These are phyloP conservation scores for Anoplolepis gracilipes DNA, from an alignment of 1,140 invertebrate species.

Conservation along the genomic window DNA sequence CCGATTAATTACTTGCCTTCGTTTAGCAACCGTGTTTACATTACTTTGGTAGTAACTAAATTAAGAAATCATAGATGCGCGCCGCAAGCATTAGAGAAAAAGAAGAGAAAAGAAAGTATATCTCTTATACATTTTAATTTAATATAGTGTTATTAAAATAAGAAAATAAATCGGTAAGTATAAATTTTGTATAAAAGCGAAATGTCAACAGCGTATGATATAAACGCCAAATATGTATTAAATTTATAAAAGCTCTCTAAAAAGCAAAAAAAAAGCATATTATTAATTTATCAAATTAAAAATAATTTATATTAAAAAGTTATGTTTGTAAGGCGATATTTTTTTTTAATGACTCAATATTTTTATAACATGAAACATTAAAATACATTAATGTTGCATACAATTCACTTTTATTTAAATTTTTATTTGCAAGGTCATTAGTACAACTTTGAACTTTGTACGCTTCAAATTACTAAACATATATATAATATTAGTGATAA, in stretches of 20 bases:
- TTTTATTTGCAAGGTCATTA: neutral
- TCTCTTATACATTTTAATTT: constrained; percentile 26
- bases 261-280: no score
- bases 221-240: neutral
- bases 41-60: constrained; percentile 46
- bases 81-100: constrained; percentile 18
- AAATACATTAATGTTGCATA: neutral
- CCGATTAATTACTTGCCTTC: constrained; percentile 44
- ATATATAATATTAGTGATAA: no score
- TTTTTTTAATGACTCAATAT: no score
- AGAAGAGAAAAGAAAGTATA: neutral
- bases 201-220: neutral
- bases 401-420: neutral
- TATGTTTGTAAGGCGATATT: no score
- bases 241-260: no score
- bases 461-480: neutral
- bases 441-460: neutral
- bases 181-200: neutral
- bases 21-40: constrained; percentile 39
- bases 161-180: no score
- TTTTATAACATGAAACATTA: neutral
- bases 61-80: constrained; percentile 29
- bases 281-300: neutral
- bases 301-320: neutral
- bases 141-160: constrained; percentile 8